phyloP scores from a whole-genome alignment of 2,113 vertebrate species.

The Zootoca vivipara region DNA sequence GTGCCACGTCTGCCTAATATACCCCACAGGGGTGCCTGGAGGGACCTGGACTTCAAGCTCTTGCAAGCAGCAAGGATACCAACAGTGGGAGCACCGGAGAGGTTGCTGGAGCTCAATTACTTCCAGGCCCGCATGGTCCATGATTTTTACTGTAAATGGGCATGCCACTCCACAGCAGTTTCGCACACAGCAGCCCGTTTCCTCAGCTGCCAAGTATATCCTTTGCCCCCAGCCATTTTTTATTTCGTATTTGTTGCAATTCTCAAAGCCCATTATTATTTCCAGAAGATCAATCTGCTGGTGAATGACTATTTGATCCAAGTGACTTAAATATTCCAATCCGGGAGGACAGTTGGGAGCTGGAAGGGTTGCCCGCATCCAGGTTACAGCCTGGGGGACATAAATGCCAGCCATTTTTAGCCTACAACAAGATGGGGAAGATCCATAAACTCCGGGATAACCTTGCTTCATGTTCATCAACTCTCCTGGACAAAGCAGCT shows the following conservation, averaged over 20 bases:
- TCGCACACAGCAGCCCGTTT: slow-evolving; percentile 85
- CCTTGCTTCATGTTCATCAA: too few relatives aligned
- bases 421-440: too few relatives aligned
- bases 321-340: neutral
- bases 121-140: slow-evolving; percentile 83
- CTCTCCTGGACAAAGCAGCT: neutral
- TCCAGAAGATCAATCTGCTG: slow-evolving; percentile 91
- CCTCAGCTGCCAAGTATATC: slow-evolving; percentile 88
- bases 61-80: slow-evolving; percentile 89
- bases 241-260: slow-evolving; percentile 90
- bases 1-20: slow-evolving; percentile 89
- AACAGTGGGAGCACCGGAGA: slow-evolving; percentile 80
- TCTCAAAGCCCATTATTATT: slow-evolving; percentile 88
- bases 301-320: slow-evolving; percentile 81
- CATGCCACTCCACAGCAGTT: slow-evolving; percentile 83
- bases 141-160: slow-evolving; percentile 82
- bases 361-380: neutral
- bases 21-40: slow-evolving; percentile 88
- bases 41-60: slow-evolving; percentile 91
- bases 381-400: neutral
- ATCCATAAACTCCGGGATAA: neutral
- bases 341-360: neutral
- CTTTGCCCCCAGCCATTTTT: slow-evolving; percentile 87
- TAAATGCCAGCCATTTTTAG: too few relatives aligned
- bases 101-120: slow-evolving; percentile 83